These are phyloP conservation scores for Apaloderma vittatum DNA, from an alignment of 2,113 vertebrate species.

Conservation along the genomic window DNA sequence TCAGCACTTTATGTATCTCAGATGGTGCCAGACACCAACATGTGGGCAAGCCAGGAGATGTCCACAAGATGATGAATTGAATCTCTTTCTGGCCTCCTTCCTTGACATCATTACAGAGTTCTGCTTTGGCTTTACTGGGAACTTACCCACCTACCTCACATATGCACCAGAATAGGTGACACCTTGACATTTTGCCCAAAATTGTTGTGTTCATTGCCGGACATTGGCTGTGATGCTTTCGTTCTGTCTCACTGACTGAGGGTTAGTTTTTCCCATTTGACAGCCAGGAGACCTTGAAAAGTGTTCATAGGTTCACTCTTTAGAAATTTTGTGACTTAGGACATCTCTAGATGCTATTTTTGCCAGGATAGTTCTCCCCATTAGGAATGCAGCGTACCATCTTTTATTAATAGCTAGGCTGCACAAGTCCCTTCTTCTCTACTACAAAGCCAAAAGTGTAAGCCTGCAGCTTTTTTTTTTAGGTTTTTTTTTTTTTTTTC, in stretches of 20 bases:
- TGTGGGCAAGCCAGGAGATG: not conserved
- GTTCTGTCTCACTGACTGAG: not conserved
- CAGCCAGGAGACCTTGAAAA: not conserved
- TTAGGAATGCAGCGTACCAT: not conserved
- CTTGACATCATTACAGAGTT: not conserved
- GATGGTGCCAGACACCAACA: not conserved
- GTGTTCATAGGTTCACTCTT: not conserved
- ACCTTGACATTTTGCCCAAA: not conserved
- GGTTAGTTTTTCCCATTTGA: not conserved
- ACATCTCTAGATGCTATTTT: not conserved
- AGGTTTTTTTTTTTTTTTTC: not conserved
- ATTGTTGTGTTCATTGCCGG: not conserved
- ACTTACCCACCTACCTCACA: not conserved
- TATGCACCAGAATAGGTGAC: not conserved
- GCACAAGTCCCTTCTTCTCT: not conserved
- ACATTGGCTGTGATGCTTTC: not conserved
- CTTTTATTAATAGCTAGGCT: not conserved
- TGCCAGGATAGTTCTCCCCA: not conserved
- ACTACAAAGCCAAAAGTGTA: not conserved
- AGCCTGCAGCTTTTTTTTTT: not conserved
- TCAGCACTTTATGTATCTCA: not conserved
- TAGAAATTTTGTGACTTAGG: not conserved
- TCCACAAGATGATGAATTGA: not conserved
- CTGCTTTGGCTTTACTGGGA: not conserved
- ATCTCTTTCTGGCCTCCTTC: not conserved